A percentile compares a stretch with the other conserved stretches of the same genome.
These are phyloP conservation scores for Cecropterus lyciades DNA, from an alignment of 1,140 invertebrate genomes.

Conservation along the genomic window DNA sequence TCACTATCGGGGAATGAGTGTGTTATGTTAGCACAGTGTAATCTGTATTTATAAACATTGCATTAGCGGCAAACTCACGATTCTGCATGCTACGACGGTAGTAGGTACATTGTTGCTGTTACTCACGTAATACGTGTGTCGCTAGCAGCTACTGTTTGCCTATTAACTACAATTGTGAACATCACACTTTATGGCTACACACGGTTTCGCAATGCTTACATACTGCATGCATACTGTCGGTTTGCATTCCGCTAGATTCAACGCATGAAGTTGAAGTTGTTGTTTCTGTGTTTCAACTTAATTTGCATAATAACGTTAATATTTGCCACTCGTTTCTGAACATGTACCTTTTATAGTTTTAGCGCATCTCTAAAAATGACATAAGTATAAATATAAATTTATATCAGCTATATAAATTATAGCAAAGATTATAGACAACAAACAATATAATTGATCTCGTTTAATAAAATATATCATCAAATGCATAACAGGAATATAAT, in stretches of 20 bases:
- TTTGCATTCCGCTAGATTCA: slow-evolving; percentile 17
- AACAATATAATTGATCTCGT: no score
- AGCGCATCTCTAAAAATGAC: no score
- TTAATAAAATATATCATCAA: no score
- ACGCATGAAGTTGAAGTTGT: slow-evolving; percentile 4
- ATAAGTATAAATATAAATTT: no score
- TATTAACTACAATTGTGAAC: slow-evolving; percentile 34
- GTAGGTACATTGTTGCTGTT: slow-evolving; percentile 28
- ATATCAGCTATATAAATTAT: no score
- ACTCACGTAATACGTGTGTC: slow-evolving; percentile 31
- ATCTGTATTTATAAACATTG: slow-evolving; percentile 37
- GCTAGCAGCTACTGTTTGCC: slow-evolving; percentile 25
- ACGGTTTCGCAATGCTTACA: slow-evolving; percentile 26
- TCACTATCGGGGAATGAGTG: slow-evolving; percentile 16
- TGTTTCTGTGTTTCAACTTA: not conserved
- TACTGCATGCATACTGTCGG: not conserved
- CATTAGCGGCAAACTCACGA: slow-evolving; percentile 12
- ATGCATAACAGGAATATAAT: no score
- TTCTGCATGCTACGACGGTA: slow-evolving; percentile 26
- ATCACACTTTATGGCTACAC: slow-evolving; percentile 31
- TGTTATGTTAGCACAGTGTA: slow-evolving; percentile 16
- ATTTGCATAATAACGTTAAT: not conserved
- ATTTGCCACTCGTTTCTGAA: not conserved
- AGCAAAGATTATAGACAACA: no score
- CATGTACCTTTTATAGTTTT: no score